Conservation (phyloP, 2,113 vertebrate species). For the Panthera uncia region DNA sequence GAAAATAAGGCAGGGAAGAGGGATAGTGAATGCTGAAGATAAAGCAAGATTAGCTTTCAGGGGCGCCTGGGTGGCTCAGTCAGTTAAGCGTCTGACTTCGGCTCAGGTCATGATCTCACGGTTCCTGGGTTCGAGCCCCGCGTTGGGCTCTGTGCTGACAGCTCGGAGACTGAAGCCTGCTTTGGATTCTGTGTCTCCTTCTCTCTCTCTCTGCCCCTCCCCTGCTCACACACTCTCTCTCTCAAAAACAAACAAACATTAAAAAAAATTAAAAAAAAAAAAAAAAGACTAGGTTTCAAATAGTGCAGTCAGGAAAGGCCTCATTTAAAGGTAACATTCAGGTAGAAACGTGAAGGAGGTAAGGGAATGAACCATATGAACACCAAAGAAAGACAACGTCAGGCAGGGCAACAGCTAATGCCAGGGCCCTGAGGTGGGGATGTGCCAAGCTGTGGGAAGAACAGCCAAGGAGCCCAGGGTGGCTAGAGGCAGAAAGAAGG, state of each 20-base stretch:
- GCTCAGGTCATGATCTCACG: no score
- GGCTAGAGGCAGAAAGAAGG: neutral
- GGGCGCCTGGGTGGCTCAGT: no score
- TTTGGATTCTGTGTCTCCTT: no score
- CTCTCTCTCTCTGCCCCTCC: no score
- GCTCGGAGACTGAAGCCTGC: no score
- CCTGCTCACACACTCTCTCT: no score
- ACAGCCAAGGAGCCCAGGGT: neutral
- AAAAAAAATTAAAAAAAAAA: no score
- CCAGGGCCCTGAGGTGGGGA: neutral
- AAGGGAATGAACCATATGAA: neutral
- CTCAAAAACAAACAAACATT: no score
- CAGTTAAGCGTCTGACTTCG: no score
- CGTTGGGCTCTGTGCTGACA: no score
- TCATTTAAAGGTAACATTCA: neutral
- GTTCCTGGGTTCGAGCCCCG: no score
- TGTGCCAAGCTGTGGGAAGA: neutral
- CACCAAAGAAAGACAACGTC: neutral
- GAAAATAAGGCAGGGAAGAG: slow-evolving; percentile 13
- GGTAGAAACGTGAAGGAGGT: neutral
- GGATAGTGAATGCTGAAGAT: neutral
- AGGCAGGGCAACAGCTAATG: neutral
- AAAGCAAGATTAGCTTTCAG: neutral
- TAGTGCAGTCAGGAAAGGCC: neutral
- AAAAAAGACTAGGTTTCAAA: neutral